Evolutionary conservation across 2,888 invertebrate species (phyloP), one percentile per base, ranked within the genome.

Genomic region (Chirona hameri): DNA sequence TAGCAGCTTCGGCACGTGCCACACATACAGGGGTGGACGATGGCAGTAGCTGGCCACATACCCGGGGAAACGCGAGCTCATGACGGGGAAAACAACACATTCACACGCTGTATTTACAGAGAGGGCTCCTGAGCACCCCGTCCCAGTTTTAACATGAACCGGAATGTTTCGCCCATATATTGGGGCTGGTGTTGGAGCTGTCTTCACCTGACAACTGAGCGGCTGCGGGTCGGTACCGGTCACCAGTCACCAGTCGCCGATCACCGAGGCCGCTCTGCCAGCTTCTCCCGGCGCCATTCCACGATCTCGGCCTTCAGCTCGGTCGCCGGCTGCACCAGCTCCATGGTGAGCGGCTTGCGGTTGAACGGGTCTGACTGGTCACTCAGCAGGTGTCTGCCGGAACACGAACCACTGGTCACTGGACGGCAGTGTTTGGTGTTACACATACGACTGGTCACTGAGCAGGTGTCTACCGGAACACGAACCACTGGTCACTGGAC

Each of bases 331-430:
- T 92, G 92, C 0, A 98, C 92, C 91, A 95, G 94, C 87, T 97
- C 96, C 96, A 98, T 95, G 0, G 96, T 95, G 27, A 98, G 90
- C 0, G 97, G 95, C 18, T 94, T 93, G 65, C 98, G 92, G 89
- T 97, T 98, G 88, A 98, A 98, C 0, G 98, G 98, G 89, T 98
- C 98, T 0, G 95, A 93, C 88, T 98, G 98, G 88, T 98, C 98
- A 87, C 97, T 97, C 84, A 93, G 89, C 84, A 94, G 90, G 89
- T 96, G 96, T 85, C 94, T 93, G 88, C 83, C 90, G 89, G 65
- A 2, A 39, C 39, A 39, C 39, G 39, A 39, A 39, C 39, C 39
- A 39, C 39, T 39, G 39, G 39, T 39, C 39, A 39, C 39, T 39
- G 39, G 21, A 55, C 52, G 10, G 12, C 39, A 52, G 52, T 52